These are phyloP conservation scores for Porites australiensis DNA, from an alignment of 64 coral and sea anemone species.

Conservation along the genomic window DNA sequence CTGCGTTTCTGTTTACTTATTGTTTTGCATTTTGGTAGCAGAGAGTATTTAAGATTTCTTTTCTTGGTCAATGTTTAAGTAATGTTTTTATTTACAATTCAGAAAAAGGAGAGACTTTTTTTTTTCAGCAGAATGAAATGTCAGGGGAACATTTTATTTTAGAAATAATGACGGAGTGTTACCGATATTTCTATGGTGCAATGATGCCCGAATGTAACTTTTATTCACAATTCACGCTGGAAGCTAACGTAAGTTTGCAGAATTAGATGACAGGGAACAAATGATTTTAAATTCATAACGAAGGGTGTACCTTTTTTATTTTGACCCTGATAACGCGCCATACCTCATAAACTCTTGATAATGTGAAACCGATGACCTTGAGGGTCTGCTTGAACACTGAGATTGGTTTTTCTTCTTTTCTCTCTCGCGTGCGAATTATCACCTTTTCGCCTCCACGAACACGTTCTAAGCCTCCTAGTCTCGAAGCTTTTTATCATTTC, in stretches of 20 bases:
- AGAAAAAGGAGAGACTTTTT: not conserved
- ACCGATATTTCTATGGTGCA: too few relatives aligned
- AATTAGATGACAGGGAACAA: slow-evolving; percentile 18
- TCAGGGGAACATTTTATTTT: slow-evolving; percentile 26
- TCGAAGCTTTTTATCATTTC: too few relatives aligned
- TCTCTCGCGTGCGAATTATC: too few relatives aligned
- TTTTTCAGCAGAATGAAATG: slow-evolving; percentile 37
- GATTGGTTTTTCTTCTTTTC: too few relatives aligned
- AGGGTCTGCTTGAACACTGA: too few relatives aligned
- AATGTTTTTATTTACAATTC: not conserved
- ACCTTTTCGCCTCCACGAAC: too few relatives aligned
- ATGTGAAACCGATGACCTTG: too few relatives aligned
- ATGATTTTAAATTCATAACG: slow-evolving; percentile 45
- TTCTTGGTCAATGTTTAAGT: not conserved
- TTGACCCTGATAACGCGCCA: slow-evolving; percentile 51
- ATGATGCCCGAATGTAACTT: too few relatives aligned
- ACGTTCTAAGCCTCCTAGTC: too few relatives aligned
- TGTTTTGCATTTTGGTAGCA: slow-evolving; percentile 1
- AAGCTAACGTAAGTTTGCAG: not conserved
- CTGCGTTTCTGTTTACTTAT: not conserved
- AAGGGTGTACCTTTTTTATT: too few relatives aligned
- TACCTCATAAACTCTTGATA: too few relatives aligned
- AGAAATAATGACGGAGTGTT: too few relatives aligned
- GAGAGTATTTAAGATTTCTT: not conserved
- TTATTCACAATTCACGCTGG: slow-evolving; percentile 14